A percentile compares a stretch with the other conserved stretches of the same genome.
phyloP scores from a whole-genome alignment of 2,113 vertebrate genomes.

The Melanotaenia duboulayi region DNA sequence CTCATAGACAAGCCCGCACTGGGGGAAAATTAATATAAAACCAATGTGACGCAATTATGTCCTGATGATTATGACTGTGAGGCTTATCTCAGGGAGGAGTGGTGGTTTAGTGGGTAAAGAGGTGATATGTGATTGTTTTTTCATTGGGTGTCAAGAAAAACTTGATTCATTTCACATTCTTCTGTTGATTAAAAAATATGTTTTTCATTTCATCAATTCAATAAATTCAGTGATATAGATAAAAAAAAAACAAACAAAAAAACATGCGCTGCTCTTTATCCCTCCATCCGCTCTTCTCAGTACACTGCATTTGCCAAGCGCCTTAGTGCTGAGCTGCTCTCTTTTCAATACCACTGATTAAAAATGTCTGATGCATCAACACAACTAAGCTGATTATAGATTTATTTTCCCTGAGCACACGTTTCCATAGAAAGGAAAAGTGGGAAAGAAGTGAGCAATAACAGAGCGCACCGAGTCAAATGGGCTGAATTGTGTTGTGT shows the following conservation, averaged over 20 bases:
- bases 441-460: slow-evolving; percentile 59
- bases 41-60: too few species aligned
- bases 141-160: too few species aligned
- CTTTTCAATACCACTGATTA: slow-evolving; percentile 81
- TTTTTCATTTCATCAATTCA: slow-evolving; percentile 32
- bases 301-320: slow-evolving; percentile 73
- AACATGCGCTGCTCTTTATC: slow-evolving; percentile 26
- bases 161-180: not conserved
- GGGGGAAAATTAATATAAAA: too few species aligned
- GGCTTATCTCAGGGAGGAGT: too few species aligned
- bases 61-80: too few species aligned
- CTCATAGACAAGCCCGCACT: too few species aligned
- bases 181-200: slow-evolving; percentile 11
- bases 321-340: slow-evolving; percentile 76
- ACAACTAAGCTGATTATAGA: slow-evolving; percentile 83
- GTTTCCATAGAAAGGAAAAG: slow-evolving; percentile 65
- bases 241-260: slow-evolving; percentile 19
- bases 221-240: slow-evolving; percentile 17
- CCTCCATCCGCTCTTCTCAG: slow-evolving; percentile 35
- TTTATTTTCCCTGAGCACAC: slow-evolving; percentile 78
- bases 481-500: slow-evolving; percentile 26
- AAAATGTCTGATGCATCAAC: slow-evolving; percentile 83
- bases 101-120: too few species aligned
- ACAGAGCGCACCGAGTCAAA: slow-evolving; percentile 46
- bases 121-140: too few species aligned